Conservation (phyloP, 2,113 vertebrate genomes). For the Rhineura floridana region DNA sequence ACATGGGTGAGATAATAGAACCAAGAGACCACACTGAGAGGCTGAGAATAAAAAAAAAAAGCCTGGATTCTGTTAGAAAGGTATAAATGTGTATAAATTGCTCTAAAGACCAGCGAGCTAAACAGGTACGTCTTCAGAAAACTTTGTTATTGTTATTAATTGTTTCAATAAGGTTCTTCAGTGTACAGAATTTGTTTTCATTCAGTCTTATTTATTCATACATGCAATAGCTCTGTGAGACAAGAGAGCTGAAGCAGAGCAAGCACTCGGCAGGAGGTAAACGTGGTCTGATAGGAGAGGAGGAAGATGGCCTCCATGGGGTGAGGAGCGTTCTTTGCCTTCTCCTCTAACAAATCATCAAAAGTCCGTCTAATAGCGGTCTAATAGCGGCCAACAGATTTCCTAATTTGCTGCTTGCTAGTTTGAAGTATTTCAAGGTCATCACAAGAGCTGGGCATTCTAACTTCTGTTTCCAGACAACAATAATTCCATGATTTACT, state of each 20-base stretch:
- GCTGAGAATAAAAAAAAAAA: neutral
- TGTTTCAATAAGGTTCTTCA: neutral
- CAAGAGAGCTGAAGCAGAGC: neutral
- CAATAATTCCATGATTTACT: too few relatives aligned
- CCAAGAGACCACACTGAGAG: neutral
- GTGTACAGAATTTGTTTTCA: neutral
- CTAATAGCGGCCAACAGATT: too few relatives aligned
- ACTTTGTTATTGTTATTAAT: neutral
- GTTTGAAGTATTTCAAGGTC: too few relatives aligned
- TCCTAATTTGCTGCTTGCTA: too few relatives aligned
- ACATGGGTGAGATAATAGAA: neutral
- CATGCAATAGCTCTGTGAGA: neutral
- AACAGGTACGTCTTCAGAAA: neutral
- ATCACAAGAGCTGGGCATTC: too few relatives aligned
- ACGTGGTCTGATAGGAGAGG: too few relatives aligned
- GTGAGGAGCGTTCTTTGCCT: too few relatives aligned
- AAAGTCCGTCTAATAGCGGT: too few relatives aligned
- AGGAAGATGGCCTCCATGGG: too few relatives aligned
- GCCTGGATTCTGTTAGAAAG: too few relatives aligned
- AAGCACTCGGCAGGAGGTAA: neutral
- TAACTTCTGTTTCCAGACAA: too few relatives aligned
- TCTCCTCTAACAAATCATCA: too few relatives aligned
- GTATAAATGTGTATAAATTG: neutral
- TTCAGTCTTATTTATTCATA: neutral
- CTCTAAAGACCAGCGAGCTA: neutral